Evolutionary conservation across 2,888 invertebrate genomes (phyloP).

Genomic region (Tyria jacobaeae): DNA sequence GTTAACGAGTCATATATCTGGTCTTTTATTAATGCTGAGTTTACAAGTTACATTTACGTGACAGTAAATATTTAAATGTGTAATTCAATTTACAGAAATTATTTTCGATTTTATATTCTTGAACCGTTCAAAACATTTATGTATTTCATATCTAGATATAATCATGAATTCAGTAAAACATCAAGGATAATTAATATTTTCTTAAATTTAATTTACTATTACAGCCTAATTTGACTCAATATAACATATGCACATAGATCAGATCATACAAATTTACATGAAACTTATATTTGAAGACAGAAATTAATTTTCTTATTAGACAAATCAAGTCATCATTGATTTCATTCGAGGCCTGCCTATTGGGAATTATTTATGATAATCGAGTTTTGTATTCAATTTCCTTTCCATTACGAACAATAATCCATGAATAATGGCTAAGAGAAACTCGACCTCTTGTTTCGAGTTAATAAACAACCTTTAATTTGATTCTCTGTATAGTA

Average conservation of each 20-base stretch:
- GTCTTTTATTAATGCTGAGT: neutral
- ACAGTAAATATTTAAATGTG: constrained; percentile 13
- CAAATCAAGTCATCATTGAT: constrained; percentile 60
- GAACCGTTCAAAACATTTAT: too few species aligned
- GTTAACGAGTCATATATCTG: constrained; percentile 11
- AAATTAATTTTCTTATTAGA: constrained; percentile 49
- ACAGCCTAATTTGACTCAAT: constrained; percentile 7
- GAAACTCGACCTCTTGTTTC: constrained; percentile 55
- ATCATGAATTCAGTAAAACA: constrained; percentile 6
- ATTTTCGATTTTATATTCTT: neutral
- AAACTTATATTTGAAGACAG: constrained; percentile 16
- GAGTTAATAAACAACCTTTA: constrained; percentile 38
- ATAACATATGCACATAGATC: constrained; percentile 13
- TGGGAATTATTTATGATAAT: constrained; percentile 68
- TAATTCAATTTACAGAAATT: too few species aligned
- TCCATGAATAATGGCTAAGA: constrained; percentile 65
- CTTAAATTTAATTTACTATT: constrained; percentile 1
- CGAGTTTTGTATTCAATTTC: constrained; percentile 75
- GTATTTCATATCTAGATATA: constrained; percentile 4
- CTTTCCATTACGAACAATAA: constrained; percentile 64
- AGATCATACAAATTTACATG: constrained; percentile 8
- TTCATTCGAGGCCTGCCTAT: constrained; percentile 51
- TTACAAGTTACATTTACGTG: constrained; percentile 10
- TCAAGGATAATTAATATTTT: constrained; percentile 1
- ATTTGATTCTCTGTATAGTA: constrained; percentile 20